Base-by-base conservation (phyloP, 2,888 invertebrate genomes). In the Aporophyla nigra region DNA sequence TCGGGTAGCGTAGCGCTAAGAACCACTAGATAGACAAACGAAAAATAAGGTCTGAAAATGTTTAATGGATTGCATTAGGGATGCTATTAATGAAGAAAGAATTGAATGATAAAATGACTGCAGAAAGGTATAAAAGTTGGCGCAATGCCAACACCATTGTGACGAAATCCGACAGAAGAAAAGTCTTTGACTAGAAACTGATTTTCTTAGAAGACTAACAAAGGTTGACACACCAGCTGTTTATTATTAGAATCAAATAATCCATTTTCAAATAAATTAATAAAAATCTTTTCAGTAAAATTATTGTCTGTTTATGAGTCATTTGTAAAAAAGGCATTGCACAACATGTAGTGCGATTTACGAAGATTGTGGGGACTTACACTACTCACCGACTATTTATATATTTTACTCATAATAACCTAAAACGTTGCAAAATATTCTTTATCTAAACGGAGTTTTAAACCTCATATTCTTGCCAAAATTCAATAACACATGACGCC, bases 251-350 rank as follows among this genome's bases (percentile, higher is more conserved):
- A 73, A 53, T 43, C 19, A 27, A 65, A 68, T 0, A 33, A 33
- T 46, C 46, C n/a, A n/a, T n/a, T n/a, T n/a, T n/a, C 12, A n/a
- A 46, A 43, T 16, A 53, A 16, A 68, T 68, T 0, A 10, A 24
- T n/a, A 27, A 27, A 3, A 40, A 1, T n/a, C 27, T 27, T 59
- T 54, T 21, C 0, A 51, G 58, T 46, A 24, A 16, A 53, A 72
- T 12, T 2, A 19, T 14, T 61, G 46, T 49, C 33, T 19, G 19
- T 21, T 6, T 3, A 33, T 80, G 77, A 77, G 9, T 80, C 80
- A 77, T 16, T 7, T 43, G 14, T 6, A 10, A 46, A 54, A 54
- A 54, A 40, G 33, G 21, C 21, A 33, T 72, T 79, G 49, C 62
- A 77, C 71, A 63, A 54, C 3, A 14, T 24, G 27, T 27, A 51